Percentiles rank a stretch among this genome's conserved stretches.
phyloP scores from a whole-genome alignment of 2,888 invertebrate species.

The Carpatolechia fugitivella region DNA sequence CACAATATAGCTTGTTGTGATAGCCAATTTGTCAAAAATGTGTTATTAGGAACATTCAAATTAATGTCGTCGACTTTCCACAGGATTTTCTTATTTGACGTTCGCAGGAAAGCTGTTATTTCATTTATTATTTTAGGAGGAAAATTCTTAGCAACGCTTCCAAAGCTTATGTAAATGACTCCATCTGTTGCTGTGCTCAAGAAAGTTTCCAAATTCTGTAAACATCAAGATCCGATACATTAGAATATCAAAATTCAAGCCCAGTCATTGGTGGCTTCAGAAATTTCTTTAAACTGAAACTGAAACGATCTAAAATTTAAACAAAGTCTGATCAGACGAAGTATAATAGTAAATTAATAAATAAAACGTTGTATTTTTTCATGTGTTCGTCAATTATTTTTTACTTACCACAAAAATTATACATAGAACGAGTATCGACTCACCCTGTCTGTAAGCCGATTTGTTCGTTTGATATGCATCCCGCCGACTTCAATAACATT shows the following conservation, averaged over 20 bases:
- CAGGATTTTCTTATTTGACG: conserved; percentile 78
- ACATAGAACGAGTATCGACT: too few species aligned
- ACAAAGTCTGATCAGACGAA: too few species aligned
- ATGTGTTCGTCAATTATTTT: too few species aligned
- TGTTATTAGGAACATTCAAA: conserved; percentile 79
- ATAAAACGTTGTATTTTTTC: too few species aligned
- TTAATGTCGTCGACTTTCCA: conserved; percentile 86
- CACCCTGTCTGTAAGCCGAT: conserved; percentile 17
- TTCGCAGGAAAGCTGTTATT: conserved; percentile 58
- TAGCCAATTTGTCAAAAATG: conserved; percentile 83
- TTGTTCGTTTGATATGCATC: conserved; percentile 47
- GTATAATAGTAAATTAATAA: too few species aligned
- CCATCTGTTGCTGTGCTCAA: conserved; percentile 81
- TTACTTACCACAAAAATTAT: too few species aligned
- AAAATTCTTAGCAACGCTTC: conserved; percentile 83
- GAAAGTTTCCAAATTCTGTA: conserved; percentile 76
- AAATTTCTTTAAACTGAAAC: too few species aligned
- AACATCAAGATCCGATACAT: too few species aligned
- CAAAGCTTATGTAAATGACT: conserved; percentile 85
- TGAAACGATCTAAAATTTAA: too few species aligned
- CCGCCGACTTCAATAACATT: conserved; percentile 77
- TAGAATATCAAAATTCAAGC: too few species aligned
- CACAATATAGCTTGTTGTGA: conserved; percentile 85
- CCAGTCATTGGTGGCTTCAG: too few species aligned
- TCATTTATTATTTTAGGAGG: conserved; percentile 74